A percentile compares a stretch with the other conserved stretches of the same genome.
Conservation (phyloP, 2,113 vertebrate species). For the Dinomys branickii region DNA sequence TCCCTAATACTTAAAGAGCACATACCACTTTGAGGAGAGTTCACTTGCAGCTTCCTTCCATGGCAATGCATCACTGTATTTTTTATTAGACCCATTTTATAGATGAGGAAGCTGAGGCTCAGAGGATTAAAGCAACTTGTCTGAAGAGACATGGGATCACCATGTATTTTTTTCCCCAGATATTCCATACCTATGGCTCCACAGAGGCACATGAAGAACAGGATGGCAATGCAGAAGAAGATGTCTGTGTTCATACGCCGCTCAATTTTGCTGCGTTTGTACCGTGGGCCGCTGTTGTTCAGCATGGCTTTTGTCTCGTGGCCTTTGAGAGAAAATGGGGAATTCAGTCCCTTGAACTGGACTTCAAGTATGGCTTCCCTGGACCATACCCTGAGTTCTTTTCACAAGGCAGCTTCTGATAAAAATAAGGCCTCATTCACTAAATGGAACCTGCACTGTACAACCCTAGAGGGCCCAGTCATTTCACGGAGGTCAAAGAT, state of each 20-base stretch:
- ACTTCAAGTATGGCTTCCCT: neutral
- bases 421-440: neutral
- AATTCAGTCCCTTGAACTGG: neutral
- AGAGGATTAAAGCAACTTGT: neutral
- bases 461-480: neutral
- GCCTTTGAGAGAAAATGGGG: constrained; percentile 85
- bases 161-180: neutral
- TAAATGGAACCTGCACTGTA: neutral
- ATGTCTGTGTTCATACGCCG: constrained; percentile 92
- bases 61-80: neutral
- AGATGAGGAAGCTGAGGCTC: neutral
- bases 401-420: neutral
- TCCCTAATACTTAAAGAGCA: neutral
- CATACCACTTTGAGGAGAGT: neutral
- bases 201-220: constrained; percentile 93
- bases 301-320: constrained; percentile 98
- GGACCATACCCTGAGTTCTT: neutral
- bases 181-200: constrained; percentile 91
- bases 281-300: constrained; percentile 93
- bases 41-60: neutral
- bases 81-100: neutral
- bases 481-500: neutral
- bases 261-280: constrained; percentile 97
- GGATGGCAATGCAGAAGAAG: constrained; percentile 92
- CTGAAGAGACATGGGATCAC: neutral